Percentiles rank a stretch among this genome's conserved stretches.
Conservation (phyloP, 2,797 vertebrate species). For the Crax fasciolata region DNA sequence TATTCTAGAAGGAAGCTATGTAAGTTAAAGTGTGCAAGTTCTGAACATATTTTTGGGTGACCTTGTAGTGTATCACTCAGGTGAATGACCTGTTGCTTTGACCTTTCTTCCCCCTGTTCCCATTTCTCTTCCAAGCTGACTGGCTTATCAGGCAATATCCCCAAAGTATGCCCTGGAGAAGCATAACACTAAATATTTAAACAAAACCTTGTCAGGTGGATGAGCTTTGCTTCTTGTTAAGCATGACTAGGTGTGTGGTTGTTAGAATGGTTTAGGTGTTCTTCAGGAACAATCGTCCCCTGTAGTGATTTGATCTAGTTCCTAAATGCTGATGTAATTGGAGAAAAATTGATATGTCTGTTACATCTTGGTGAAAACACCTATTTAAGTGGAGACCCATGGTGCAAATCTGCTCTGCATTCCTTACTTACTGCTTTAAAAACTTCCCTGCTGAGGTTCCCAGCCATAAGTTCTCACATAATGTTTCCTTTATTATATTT, state of each 20-base stretch:
- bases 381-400: neutral
- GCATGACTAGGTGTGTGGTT: too few species aligned
- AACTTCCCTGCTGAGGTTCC: neutral
- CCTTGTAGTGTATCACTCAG: neutral
- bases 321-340: neutral
- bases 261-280: neutral
- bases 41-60: neutral
- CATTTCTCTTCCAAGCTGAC: neutral
- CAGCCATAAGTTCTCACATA: neutral
- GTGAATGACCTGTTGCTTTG: constrained; percentile 11
- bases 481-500: neutral
- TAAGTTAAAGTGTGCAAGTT: neutral
- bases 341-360: neutral
- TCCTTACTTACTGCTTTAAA: neutral
- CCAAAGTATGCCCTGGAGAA: neutral
- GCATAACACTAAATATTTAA: neutral
- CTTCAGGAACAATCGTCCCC: neutral
- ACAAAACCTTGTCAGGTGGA: neutral
- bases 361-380: neutral
- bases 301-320: neutral
- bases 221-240: neutral
- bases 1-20: neutral
- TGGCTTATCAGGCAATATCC: neutral
- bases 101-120: neutral
- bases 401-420: neutral